Conservation (phyloP, 2,797 vertebrate species). For the Rhadinocentrus ornatus region DNA sequence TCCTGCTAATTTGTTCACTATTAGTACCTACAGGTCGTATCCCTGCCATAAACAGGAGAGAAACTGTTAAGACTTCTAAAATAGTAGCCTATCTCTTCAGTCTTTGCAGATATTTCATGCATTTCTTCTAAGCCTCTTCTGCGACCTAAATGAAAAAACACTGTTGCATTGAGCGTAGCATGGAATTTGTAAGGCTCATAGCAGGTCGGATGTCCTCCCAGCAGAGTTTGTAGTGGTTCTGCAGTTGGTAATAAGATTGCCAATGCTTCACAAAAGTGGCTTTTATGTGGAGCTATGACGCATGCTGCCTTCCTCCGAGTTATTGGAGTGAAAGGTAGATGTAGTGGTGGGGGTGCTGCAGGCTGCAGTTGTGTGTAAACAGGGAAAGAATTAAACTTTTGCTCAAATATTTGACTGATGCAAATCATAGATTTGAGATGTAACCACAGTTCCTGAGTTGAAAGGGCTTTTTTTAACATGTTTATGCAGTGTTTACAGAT, state of each 20-base stretch:
- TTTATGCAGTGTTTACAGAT: conserved; percentile 33
- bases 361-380: not conserved
- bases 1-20: conserved; percentile 13
- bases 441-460: not conserved
- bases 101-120: conserved; percentile 1
- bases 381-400: conserved; percentile 17
- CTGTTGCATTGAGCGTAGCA: conserved; percentile 57
- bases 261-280: conserved; percentile 49
- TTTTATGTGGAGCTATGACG: conserved; percentile 58
- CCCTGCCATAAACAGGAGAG: not conserved
- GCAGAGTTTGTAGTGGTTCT: conserved; percentile 43
- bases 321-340: conserved; percentile 27
- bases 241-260: conserved; percentile 64
- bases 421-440: conserved; percentile 13
- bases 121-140: conserved; percentile 8
- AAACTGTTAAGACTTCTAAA: conserved; percentile 16
- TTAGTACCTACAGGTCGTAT: conserved; percentile 8
- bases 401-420: conserved; percentile 22
- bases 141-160: conserved; percentile 33
- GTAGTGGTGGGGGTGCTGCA: not conserved
- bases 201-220: conserved; percentile 59
- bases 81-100: conserved; percentile 1
- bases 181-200: conserved; percentile 53
- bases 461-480: conserved; percentile 30
- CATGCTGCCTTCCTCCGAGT: conserved; percentile 37